These are phyloP conservation scores for Scopus umbretta DNA, from an alignment of 2,113 vertebrate genomes.

Conservation along the genomic window DNA sequence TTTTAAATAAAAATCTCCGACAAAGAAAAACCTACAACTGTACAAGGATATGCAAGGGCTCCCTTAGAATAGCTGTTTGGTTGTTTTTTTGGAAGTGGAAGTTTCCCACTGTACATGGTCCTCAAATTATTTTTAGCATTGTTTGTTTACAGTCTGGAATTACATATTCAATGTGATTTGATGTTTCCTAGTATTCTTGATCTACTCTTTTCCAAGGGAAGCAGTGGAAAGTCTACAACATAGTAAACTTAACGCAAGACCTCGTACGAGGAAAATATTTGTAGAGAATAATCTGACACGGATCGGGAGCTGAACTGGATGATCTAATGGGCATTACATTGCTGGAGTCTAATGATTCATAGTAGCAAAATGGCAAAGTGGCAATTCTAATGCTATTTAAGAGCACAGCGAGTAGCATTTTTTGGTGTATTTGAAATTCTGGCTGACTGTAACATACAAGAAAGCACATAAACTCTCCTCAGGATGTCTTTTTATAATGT, in stretches of 20 bases:
- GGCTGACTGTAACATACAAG: background rate
- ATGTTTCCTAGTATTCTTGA: constrained; percentile 56
- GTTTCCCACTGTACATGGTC: constrained; percentile 26
- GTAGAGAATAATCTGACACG: constrained; percentile 23
- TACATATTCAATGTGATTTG: constrained; percentile 50
- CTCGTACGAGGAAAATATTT: constrained; percentile 2
- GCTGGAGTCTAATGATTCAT: background rate
- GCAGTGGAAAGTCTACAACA: background rate
- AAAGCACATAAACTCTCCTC: background rate
- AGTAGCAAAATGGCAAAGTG: background rate
- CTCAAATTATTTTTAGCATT: constrained; percentile 47
- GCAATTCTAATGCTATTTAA: background rate
- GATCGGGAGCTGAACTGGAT: background rate
- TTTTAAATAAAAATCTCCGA: background rate
- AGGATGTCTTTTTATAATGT: background rate
- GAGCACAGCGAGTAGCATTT: background rate
- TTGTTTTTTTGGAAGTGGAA: background rate
- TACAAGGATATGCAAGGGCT: background rate
- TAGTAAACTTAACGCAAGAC: background rate
- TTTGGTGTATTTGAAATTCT: background rate
- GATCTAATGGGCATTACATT: constrained; percentile 24
- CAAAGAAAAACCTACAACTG: background rate
- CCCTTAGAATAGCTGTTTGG: background rate
- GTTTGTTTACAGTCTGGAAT: constrained; percentile 48
- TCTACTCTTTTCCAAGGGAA: constrained; percentile 38